Evolutionary conservation across 1,140 invertebrate genomes (phyloP).

Genomic region (Mycetomoellerius zeteki): DNA sequence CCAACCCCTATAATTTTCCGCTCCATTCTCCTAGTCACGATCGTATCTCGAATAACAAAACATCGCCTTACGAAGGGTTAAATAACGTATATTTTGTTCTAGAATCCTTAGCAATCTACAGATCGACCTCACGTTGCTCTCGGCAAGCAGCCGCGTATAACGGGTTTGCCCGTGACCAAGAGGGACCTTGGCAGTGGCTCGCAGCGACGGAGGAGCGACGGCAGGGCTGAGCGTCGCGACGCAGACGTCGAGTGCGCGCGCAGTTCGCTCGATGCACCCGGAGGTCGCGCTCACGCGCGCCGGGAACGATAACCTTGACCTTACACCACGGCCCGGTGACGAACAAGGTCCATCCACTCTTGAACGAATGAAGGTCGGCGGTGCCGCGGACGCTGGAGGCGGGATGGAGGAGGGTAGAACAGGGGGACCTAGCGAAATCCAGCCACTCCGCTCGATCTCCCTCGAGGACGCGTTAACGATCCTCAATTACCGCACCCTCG

Average conservation of each 20-base stretch:
- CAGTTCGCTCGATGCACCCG: constrained; percentile 81
- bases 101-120: constrained; percentile 51
- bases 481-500: constrained; percentile 72
- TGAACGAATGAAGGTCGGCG: constrained; percentile 72
- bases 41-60: constrained; percentile 27
- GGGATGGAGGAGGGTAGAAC: background rate
- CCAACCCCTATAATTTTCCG: background rate
- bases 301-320: constrained; percentile 75
- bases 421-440: constrained; percentile 66
- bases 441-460: constrained; percentile 71
- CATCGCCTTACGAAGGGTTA: constrained; percentile 41
- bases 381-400: constrained; percentile 56
- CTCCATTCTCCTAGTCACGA: background rate
- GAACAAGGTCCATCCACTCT: constrained; percentile 76
- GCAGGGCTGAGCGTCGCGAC: constrained; percentile 71
- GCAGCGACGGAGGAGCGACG: constrained; percentile 57
- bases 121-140: constrained; percentile 64
- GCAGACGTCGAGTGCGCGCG: constrained; percentile 82
- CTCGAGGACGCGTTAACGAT: constrained; percentile 76
- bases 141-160: constrained; percentile 67
- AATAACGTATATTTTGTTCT: constrained; percentile 45
- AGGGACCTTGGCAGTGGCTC: constrained; percentile 76
- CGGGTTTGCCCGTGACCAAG: constrained; percentile 77
- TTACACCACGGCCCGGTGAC: constrained; percentile 72
- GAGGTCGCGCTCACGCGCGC: constrained; percentile 68